Evolutionary conservation across 2,888 invertebrate species (phyloP).

Genomic region (Pandemis corylana): DNA sequence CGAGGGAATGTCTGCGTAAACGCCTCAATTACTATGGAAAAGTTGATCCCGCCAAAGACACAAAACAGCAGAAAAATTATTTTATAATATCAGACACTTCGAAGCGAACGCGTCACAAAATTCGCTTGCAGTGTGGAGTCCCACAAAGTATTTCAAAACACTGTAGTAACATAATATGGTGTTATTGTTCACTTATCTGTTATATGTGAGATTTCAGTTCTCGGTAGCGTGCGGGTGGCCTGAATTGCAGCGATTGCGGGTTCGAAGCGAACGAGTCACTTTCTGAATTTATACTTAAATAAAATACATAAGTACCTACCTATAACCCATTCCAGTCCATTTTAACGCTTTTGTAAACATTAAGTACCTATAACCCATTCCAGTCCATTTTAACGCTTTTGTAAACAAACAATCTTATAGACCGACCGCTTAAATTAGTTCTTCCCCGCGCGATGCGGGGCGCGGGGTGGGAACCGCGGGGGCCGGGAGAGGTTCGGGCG

Average conservation of each 20-base stretch:
- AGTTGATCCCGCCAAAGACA: no score
- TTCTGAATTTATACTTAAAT: not conserved
- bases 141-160: conserved; percentile 19
- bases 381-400: not conserved
- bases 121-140: not conserved
- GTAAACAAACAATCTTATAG: no score
- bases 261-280: not conserved
- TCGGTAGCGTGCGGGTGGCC: conserved; percentile 33
- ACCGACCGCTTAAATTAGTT: no score
- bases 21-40: no score
- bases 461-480: no score
- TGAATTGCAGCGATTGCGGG: conserved; percentile 5
- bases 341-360: not conserved
- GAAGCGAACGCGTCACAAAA: not conserved
- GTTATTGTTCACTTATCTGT: conserved; percentile 39
- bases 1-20: no score
- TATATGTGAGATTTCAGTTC: conserved; percentile 34
- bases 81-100: no score
- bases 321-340: not conserved
- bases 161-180: conserved; percentile 36
- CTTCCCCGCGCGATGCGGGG: no score
- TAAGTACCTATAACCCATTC: not conserved
- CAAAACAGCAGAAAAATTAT: no score
- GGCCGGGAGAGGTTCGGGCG: no score
- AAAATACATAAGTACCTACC: no score